phyloP scores from a whole-genome alignment of 2,888 invertebrate genomes.

The Cataglyphis albicans region DNA sequence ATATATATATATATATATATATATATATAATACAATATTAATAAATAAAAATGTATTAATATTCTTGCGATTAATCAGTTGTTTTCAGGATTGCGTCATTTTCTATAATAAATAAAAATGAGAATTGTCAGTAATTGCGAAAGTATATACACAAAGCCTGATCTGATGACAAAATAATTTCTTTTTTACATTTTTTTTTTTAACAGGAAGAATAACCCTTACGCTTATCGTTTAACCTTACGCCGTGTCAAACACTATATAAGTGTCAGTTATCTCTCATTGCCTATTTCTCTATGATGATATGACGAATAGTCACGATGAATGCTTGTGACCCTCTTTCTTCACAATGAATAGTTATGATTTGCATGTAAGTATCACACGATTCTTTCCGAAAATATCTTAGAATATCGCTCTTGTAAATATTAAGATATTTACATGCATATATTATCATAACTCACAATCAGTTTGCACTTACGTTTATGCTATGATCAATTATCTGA shows the following conservation, averaged over 20 bases:
- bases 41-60: not conserved
- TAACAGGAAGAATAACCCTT: not conserved
- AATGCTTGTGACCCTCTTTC: constrained; percentile 15
- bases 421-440: not conserved
- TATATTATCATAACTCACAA: not conserved
- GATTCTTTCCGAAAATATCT: constrained; percentile 10
- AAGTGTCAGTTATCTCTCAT: constrained; percentile 27
- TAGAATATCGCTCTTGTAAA: not conserved
- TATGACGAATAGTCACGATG: constrained; percentile 7
- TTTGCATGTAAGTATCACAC: constrained; percentile 2
- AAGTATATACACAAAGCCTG: not conserved
- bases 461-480: constrained; percentile 14
- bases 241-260: not conserved
- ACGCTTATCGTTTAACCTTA: constrained; percentile 42
- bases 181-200: not conserved
- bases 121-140: not conserved
- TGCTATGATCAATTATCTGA: not conserved
- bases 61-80: not conserved
- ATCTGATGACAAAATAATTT: not conserved
- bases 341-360: constrained; percentile 2
- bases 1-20: no score
- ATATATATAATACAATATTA: not conserved
- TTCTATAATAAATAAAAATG: not conserved
- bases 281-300: constrained; percentile 29
- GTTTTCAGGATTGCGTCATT: not conserved